Evolutionary conservation across 2,113 vertebrate species (phyloP).

Genomic region (Trinectes maculatus): DNA sequence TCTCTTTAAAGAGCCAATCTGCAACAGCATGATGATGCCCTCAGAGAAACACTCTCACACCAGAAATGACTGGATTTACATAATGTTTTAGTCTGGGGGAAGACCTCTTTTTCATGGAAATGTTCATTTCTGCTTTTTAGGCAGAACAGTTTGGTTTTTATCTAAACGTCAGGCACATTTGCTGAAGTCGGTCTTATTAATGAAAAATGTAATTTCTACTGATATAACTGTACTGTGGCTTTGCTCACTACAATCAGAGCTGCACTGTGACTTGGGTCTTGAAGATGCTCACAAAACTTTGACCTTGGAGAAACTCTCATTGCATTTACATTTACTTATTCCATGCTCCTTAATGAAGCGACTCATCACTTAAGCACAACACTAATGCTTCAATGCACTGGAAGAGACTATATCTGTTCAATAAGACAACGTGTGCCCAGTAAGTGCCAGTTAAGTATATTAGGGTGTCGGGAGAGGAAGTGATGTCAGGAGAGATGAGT

Average conservation of each 20-base stretch:
- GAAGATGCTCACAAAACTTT: constrained; percentile 21
- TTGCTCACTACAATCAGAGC: background rate
- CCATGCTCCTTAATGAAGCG: too few relatives aligned
- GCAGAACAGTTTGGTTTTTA: background rate
- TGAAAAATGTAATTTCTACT: background rate
- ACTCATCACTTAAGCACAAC: background rate
- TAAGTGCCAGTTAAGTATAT: too few relatives aligned
- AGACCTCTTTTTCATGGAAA: constrained; percentile 10
- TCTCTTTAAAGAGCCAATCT: constrained; percentile 25
- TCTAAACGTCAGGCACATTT: background rate
- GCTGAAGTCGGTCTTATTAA: background rate
- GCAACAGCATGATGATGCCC: constrained; percentile 17
- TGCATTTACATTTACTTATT: background rate
- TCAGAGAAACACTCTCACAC: constrained; percentile 10
- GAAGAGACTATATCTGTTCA: background rate
- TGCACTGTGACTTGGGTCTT: background rate
- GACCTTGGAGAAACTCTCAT: background rate
- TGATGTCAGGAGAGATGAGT: too few relatives aligned
- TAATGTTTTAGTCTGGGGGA: constrained; percentile 5
- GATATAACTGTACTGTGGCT: background rate
- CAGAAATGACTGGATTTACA: constrained; percentile 20
- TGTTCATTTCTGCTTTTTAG: background rate
- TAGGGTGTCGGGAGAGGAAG: too few relatives aligned
- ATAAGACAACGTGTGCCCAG: background rate
- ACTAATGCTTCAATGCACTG: too few relatives aligned